Base-by-base conservation (phyloP, 2,888 invertebrate genomes). In the Lomographa bimaculata region DNA sequence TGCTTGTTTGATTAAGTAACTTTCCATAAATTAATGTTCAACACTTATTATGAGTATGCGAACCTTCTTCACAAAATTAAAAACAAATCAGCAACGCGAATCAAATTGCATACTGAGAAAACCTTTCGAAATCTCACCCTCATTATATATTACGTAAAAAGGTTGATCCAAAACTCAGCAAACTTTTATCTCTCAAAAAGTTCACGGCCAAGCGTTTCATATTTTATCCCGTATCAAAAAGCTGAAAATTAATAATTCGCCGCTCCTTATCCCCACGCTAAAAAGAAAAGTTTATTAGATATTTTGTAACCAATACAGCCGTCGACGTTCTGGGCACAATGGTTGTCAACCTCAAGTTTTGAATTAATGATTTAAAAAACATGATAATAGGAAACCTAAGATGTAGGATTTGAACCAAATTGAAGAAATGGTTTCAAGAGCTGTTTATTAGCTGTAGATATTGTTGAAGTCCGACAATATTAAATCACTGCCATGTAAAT, bases 121-220 rank as follows among this genome's bases (percentile, higher is more conserved):
- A 34, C 6, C 20, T 17, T 29, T 30, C 11, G 16, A 49, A 55
- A 55, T 56, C 47, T 50, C 57, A 55, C 55, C 50, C 46, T 51
- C 53, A 59, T 65, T 60, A 60, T 50, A 51, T 53, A 57, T 14
- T 14, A 14, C 4, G 3, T 14, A 59, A 64, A 65, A 67, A 60
- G 63, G 58, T 60, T 54, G 38, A 45, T 28, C 36, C 50, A 53
- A n/a, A 42, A 60, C 47, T 49, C 47, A 32, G 35, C 41, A 56
- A 28, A 49, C 49, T 41, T 60, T 59, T 61, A 62, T 64, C 58
- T 51, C 52, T 54, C 54, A 58, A 44, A 54, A 56, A 64, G 60
- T 59, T 60, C 54, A 67, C 57, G 57, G 58, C 8, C 54, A 42
- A 44, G 50, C 42, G 47, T 54, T 50, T 60, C 42, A 57, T 58